Evolutionary conservation across 1,140 invertebrate genomes (phyloP).

Genomic region (Arion vulgaris): DNA sequence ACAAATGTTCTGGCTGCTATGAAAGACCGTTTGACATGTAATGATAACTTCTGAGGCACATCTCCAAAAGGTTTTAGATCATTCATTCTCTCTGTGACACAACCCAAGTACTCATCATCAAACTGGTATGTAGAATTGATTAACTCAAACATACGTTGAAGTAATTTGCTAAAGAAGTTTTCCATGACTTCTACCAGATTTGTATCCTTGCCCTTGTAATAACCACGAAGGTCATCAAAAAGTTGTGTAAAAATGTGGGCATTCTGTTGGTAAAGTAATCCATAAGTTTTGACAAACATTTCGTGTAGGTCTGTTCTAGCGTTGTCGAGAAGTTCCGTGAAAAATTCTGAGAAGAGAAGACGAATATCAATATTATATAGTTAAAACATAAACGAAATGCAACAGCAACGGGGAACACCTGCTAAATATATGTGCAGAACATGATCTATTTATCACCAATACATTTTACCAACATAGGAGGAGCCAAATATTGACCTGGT

Average conservation of each 20-base stretch:
- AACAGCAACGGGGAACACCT: too few species aligned
- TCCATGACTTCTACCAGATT: slow-evolving; percentile 90
- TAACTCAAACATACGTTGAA: slow-evolving; percentile 95
- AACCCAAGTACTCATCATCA: slow-evolving; percentile 86
- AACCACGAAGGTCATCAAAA: slow-evolving; percentile 90
- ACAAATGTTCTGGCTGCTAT: slow-evolving; percentile 94
- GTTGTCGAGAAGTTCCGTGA: slow-evolving; percentile 85
- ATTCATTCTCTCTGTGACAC: slow-evolving; percentile 91
- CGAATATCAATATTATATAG: not conserved
- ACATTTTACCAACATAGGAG: too few species aligned
- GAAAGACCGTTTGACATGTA: slow-evolving; percentile 92
- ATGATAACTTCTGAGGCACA: slow-evolving; percentile 89
- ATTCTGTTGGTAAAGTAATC: slow-evolving; percentile 94
- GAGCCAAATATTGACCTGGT: too few species aligned
- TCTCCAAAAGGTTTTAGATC: slow-evolving; percentile 95
- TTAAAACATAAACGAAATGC: not conserved
- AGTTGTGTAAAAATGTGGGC: slow-evolving; percentile 92
- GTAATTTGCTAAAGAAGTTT: slow-evolving; percentile 91
- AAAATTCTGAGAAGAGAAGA: slow-evolving; percentile 80
- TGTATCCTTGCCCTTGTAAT: slow-evolving; percentile 82
- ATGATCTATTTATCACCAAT: too few species aligned
- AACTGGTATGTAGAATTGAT: slow-evolving; percentile 92
- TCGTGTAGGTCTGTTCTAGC: slow-evolving; percentile 90
- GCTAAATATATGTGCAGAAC: too few species aligned
- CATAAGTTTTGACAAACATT: slow-evolving; percentile 96